phyloP scores from a whole-genome alignment of 2,797 vertebrate genomes.

The Sebastolobus alascanus region DNA sequence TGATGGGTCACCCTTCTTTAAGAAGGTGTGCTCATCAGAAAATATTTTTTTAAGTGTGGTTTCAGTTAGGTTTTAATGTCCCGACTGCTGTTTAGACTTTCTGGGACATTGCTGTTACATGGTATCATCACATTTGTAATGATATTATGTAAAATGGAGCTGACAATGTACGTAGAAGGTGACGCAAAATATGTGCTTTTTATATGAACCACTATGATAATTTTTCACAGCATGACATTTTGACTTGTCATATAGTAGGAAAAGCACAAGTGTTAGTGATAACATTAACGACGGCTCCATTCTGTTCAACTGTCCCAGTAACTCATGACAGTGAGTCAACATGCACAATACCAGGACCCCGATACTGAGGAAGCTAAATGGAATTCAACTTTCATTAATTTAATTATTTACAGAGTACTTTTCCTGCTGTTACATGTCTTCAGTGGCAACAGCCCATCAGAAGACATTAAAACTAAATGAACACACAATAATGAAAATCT shows the following conservation, averaged over 20 bases:
- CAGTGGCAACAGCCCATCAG: not conserved
- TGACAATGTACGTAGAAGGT: not conserved
- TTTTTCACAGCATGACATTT: no score
- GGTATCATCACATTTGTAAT: not conserved
- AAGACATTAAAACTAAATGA: not conserved
- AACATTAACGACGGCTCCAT: no score
- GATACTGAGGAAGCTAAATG: no score
- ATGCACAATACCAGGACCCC: no score
- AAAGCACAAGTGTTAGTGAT: no score
- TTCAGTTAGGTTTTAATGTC: not conserved
- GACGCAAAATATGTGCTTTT: not conserved
- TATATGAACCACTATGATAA: not conserved
- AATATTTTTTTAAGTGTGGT: not conserved
- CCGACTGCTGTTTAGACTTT: not conserved
- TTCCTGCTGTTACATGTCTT: not conserved
- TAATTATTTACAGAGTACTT: not conserved
- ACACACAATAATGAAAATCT: not conserved
- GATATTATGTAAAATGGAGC: not conserved
- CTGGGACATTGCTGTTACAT: not conserved
- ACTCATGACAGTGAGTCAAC: no score
- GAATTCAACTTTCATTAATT: no score
- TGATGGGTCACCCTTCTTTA: conserved; percentile 1
- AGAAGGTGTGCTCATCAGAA: not conserved
- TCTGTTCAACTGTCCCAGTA: no score
- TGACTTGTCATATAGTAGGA: no score